phyloP scores from a whole-genome alignment of 2,888 invertebrate genomes.

The Melangyna quadrimaculata region DNA sequence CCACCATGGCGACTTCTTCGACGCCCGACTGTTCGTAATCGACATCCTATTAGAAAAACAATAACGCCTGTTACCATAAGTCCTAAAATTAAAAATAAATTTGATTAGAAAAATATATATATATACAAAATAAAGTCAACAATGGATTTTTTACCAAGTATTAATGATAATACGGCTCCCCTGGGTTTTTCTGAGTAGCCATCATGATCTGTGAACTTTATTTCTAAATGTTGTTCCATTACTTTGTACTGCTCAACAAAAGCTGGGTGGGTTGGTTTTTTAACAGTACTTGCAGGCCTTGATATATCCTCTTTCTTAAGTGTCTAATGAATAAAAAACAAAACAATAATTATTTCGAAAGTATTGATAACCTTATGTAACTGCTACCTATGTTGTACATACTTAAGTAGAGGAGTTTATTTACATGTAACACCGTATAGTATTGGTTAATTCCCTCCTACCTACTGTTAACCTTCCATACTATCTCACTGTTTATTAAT shows the following conservation, averaged over 20 bases:
- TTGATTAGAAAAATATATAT: background rate
- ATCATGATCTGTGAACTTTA: slow-evolving; percentile 83
- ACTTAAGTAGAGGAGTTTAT: no score
- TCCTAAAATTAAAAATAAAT: slow-evolving; percentile 82
- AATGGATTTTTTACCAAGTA: slow-evolving; percentile 84
- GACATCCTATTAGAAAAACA: slow-evolving; percentile 90
- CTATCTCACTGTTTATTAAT: no score
- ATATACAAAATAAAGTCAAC: background rate
- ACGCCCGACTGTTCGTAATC: slow-evolving; percentile 88
- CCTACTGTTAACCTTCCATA: no score
- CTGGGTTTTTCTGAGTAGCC: slow-evolving; percentile 87
- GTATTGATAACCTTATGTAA: no score
- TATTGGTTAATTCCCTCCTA: no score
- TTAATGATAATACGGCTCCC: slow-evolving; percentile 90
- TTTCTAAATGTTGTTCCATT: slow-evolving; percentile 79
- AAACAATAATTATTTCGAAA: no score
- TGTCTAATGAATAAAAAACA: background rate
- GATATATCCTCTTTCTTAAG: background rate
- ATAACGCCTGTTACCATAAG: slow-evolving; percentile 90
- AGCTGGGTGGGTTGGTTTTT: slow-evolving; percentile 73
- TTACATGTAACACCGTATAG: no score
- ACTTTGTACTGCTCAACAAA: slow-evolving; percentile 80
- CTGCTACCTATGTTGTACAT: no score
- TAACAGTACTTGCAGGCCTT: background rate
- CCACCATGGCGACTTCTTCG: slow-evolving; percentile 87